Base-by-base conservation (phyloP, 1,140 invertebrate genomes). In the Drosophila pandora region DNA sequence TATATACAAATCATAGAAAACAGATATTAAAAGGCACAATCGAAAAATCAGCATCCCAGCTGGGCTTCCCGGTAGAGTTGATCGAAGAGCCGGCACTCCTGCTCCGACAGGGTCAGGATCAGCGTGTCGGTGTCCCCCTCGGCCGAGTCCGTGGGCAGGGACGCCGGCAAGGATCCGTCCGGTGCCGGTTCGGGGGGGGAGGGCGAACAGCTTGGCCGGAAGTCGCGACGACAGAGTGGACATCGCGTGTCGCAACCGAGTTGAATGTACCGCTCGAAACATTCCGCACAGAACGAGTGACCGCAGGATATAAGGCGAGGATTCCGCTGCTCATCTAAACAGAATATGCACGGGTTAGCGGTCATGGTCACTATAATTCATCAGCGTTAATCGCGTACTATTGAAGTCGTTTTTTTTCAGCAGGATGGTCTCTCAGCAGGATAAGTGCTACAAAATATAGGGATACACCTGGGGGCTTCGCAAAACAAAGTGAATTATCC, bases 281-380 rank as follows among this genome's bases (percentile, higher is more conserved):
- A 84, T 1, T 61, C 76, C 8, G 43, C n/a, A 41, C 80, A 84
- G 22, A 84, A 84, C 2, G 80, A 80, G 48, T 84, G 80, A 5
- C 76, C 73, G 59, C 80, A 84, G 41, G 62, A 32, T 22, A 84
- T 68, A 28, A 41, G 48, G 10, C 30, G 61, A 1, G 81, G 81
- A n/a, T 32, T n/a, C 1, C 39, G 63, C 60, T 80, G 76, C 22
- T 85, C 81, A 52, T 84, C 80, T 62, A 84, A 65, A 79, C 80
- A 84, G 77, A 84, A 84, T 65, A 85, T 79, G 63, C 80, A 84
- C 64, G 62, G 65, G 12, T 58, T 59, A 55, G 50, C 49, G 28
- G 54, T 58, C 80, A 84, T 85, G 25, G 28, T 79, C 45, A 25
- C 23, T 21, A 21, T 12, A 12, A 47, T 2, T 47, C 21, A 47